Percentiles rank a stretch among this genome's conserved stretches.
phyloP scores from a whole-genome alignment of 2,888 invertebrate genomes.

The Gibbula magus region DNA sequence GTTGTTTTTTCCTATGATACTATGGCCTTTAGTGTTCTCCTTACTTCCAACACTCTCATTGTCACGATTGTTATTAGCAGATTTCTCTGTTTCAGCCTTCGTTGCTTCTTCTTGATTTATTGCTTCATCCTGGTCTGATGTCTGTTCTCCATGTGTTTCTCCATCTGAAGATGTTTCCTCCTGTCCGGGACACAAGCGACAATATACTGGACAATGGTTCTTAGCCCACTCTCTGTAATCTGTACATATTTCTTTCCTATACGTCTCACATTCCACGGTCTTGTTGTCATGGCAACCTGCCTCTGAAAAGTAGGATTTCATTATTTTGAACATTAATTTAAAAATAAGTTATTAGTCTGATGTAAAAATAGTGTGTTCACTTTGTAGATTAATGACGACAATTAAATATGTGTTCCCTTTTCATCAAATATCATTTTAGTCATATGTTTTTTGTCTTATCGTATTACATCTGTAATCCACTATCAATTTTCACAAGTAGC shows the following conservation, averaged over 20 bases:
- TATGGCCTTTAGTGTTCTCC: background rate
- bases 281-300: constrained; percentile 41
- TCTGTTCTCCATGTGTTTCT: background rate
- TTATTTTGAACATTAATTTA: background rate
- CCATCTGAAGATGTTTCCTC: background rate
- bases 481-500: too few species aligned
- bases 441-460: too few species aligned
- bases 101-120: background rate
- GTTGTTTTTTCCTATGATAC: too few species aligned
- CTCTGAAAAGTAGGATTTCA: too few species aligned
- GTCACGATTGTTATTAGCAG: too few species aligned
- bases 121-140: background rate
- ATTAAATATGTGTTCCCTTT: too few species aligned
- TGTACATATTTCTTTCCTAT: constrained; percentile 26
- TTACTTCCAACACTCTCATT: background rate
- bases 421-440: too few species aligned
- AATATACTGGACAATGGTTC: background rate
- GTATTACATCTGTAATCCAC: too few species aligned
- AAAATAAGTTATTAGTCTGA: too few species aligned
- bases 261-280: constrained; percentile 29
- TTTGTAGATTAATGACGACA: too few species aligned
- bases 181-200: background rate
- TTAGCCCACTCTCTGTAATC: constrained; percentile 12
- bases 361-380: too few species aligned
- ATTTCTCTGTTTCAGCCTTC: background rate